Percentiles rank a stretch among this genome's conserved stretches.
Conservation (phyloP, 2,888 invertebrate species). For the Lepidonotus clava region DNA sequence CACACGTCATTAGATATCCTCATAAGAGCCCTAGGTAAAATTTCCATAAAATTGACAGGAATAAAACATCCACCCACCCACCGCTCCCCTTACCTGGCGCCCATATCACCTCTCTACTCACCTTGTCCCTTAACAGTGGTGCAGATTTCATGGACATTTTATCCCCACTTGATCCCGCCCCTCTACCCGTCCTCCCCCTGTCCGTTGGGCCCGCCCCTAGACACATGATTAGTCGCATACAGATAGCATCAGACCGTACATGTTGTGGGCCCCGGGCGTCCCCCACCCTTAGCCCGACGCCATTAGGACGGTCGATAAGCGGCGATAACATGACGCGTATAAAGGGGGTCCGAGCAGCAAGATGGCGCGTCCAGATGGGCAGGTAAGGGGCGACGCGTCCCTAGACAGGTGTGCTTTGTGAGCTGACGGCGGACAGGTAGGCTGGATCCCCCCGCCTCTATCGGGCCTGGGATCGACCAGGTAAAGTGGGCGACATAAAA, state of each 20-base stretch:
- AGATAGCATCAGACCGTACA: conserved; percentile 4
- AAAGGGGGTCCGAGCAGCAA: neutral
- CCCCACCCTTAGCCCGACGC: neutral
- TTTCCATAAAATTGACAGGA: too few species aligned
- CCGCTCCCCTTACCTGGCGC: too few species aligned
- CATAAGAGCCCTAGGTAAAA: too few species aligned
- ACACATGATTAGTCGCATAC: conserved; percentile 9
- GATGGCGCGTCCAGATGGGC: neutral
- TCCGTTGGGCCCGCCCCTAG: neutral
- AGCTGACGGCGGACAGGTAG: neutral
- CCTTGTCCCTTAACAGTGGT: too few species aligned
- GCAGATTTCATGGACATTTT: neutral
- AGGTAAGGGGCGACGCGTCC: neutral
- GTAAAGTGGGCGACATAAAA: neutral
- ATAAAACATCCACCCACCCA: too few species aligned
- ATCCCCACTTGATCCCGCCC: neutral
- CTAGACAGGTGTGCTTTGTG: too few species aligned
- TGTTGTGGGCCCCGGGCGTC: neutral
- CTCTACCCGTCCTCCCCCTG: neutral
- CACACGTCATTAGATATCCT: too few species aligned
- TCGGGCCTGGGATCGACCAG: neutral
- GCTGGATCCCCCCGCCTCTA: neutral
- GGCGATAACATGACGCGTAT: conserved; percentile 5
- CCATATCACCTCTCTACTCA: too few species aligned
- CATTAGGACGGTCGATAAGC: neutral